Evolutionary conservation across 2,797 vertebrate species (phyloP), one percentile per base, ranked within the genome.

Genomic region (Meriones psammophilus): DNA sequence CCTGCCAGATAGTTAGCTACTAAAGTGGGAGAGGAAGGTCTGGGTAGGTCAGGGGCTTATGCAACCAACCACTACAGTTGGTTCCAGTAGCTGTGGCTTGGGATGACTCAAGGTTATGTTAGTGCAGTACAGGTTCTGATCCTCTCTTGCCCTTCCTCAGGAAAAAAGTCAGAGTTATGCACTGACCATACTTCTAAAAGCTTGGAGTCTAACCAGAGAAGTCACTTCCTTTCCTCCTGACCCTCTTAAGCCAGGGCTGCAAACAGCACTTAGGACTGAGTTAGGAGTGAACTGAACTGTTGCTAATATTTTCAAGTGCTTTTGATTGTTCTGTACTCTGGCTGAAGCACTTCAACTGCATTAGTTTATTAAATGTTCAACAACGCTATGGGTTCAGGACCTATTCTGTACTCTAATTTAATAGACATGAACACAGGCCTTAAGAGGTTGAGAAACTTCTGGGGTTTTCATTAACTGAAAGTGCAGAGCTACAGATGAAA

Each of bases 111-210:
- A 8, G 5, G 33, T 95, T 81, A 13, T 95, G 97, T 93, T 80
- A 42, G 7, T 89, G 71, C 62, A 93, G 73, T 88, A 54, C 84
- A 89, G n/a, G 1, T 39, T 88, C 66, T 89, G 46, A n/a, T 96
- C 66, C 22, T 88, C 30, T 79, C 46, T 92, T 74, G 5, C 74
- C 66, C 50, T 9, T 94, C 54, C 58, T 94, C 22, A 4, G 30
- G 28, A 79, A 50, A 91, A 68, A 90, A 17, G 26, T 18, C 33
- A 79, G 46, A 84, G 58, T 42, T 91, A 28, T 74, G 54, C 22
- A 86, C 62, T 71, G 39, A 91, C 24, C 71, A 2, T 85, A 93
- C 79, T 92, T 96, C 73, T 96, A 88, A 97, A 97, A 96, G 54
- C 68, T 81, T 88, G 1, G 2, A 66, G 73, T 85, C 30, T n/a